Conservation (phyloP, 2,888 invertebrate species). For the Druceiella hillmani region DNA sequence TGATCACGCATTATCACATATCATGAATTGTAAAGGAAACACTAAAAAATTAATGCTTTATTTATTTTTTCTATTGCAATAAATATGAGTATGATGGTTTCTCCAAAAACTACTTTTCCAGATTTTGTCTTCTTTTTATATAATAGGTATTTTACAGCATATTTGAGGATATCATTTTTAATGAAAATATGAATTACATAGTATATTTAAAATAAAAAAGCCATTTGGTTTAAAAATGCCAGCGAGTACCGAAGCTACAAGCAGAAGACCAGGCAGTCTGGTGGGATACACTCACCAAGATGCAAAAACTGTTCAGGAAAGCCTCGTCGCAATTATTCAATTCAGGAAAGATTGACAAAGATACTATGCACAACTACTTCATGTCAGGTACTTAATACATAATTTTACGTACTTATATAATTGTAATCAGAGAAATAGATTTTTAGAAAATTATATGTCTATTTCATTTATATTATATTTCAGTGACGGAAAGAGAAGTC, state of each 20-base stretch:
- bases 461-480: slow-evolving; percentile 16
- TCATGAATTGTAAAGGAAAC: too few relatives aligned
- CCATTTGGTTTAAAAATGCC: too few relatives aligned
- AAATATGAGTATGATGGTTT: too few relatives aligned
- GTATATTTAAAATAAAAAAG: neutral
- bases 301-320: slow-evolving; percentile 92
- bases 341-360: slow-evolving; percentile 81
- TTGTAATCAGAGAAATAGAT: neutral
- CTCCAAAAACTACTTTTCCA: too few relatives aligned
- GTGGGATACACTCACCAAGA: slow-evolving; percentile 96
- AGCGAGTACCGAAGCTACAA: slow-evolving; percentile 92
- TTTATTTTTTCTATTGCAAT: too few relatives aligned
- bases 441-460: neutral
- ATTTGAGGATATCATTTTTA: neutral
- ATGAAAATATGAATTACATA: neutral
- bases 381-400: slow-evolving; percentile 77
- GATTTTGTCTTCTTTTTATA: neutral
- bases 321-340: slow-evolving; percentile 83
- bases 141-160: slow-evolving; percentile 6
- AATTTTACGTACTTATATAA: neutral
- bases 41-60: too few relatives aligned
- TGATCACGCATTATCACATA: too few relatives aligned
- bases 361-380: slow-evolving; percentile 95
- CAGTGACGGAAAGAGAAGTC: slow-evolving; percentile 97
- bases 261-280: slow-evolving; percentile 94